Evolutionary conservation across 1,140 invertebrate species (phyloP), one percentile per base, ranked within the genome.

Genomic region (Vanessa tameamea): DNA sequence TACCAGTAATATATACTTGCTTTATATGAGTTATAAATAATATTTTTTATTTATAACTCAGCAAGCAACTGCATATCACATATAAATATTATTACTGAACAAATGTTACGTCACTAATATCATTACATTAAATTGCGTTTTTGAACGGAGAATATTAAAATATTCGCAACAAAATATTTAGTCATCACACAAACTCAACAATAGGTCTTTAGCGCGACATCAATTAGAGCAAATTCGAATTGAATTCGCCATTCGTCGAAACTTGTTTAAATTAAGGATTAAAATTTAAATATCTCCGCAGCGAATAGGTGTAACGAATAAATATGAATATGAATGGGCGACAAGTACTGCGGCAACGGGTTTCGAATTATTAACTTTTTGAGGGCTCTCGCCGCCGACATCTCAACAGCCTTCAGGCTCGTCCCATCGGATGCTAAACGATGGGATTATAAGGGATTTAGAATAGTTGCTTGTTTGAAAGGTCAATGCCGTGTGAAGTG

Each of bases 281-380:
- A 83, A 89, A 92, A 90, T 91, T 90, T 87, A 86, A 92, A 90
- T 91, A 86, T 77, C 78, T 81, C 81, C 85, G 78, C 80, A 81
- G 86, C 87, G 86, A 87, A 83, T 90, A 89, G 87, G 90, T 91
- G 87, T 87, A 91, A 89, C 85, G 89, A 90, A 89, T 91, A 92
- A 92, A 91, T 90, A 92, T 92, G 88, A 92, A 92, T 92, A 92
- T 92, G 90, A 92, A 92, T 92, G 86, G 87, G 77, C 80, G 82
- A 84, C 84, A 84, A 88, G 88, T 81, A 81, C 83, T 80, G 81
- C 79, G 84, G 80, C 78, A 87, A 84, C 83, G 84, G 84, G 82
- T 81, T 86, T 86, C 86, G 83, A 91, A 91, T 89, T 92, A 91
- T 92, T 92, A 91, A 92, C 85, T 90, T 90, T 89, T 90, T 75